Percentiles rank a stretch among this genome's conserved stretches.
These are phyloP conservation scores for Cotesia chilonis DNA, from an alignment of 1,140 invertebrate genomes.

Conservation along the genomic window DNA sequence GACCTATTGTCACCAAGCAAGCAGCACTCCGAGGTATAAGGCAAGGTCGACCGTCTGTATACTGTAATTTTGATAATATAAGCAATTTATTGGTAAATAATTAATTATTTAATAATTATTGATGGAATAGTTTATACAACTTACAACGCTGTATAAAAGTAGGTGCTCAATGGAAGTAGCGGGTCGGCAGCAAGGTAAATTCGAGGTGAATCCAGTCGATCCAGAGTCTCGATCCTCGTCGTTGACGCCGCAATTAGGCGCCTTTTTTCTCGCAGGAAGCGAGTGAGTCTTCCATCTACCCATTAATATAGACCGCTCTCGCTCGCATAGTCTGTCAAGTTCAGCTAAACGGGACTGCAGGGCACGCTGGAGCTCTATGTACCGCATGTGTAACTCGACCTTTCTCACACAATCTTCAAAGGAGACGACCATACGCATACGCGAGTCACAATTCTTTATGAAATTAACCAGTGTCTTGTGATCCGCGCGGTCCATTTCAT, in stretches of 20 bases:
- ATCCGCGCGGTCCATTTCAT: constrained; percentile 89
- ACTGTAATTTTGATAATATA: constrained; percentile 47
- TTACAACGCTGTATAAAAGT: constrained; percentile 60
- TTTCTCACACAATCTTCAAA: constrained; percentile 95
- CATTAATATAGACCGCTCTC: constrained; percentile 84
- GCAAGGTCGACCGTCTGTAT: constrained; percentile 59
- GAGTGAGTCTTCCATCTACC: constrained; percentile 89
- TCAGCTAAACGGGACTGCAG: constrained; percentile 88
- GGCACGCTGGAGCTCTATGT: constrained; percentile 85
- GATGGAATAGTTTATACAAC: constrained; percentile 9
- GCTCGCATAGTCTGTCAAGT: constrained; percentile 81
- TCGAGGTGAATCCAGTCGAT: constrained; percentile 60
- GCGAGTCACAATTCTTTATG: constrained; percentile 87
- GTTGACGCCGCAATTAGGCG: constrained; percentile 50
- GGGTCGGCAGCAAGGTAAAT: constrained; percentile 58
- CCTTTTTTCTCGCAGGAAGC: constrained; percentile 81
- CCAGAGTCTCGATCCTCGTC: constrained; percentile 62
- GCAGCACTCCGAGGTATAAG: constrained; percentile 69
- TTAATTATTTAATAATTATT: no score
- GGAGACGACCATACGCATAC: constrained; percentile 93
- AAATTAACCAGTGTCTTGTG: constrained; percentile 90
- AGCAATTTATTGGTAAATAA: neutral
- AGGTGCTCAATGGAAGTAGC: constrained; percentile 62
- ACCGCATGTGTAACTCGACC: constrained; percentile 89
- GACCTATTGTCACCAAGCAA: constrained; percentile 74